phyloP scores from a whole-genome alignment of 2,113 vertebrate species.

The Trematocara macrostoma region DNA sequence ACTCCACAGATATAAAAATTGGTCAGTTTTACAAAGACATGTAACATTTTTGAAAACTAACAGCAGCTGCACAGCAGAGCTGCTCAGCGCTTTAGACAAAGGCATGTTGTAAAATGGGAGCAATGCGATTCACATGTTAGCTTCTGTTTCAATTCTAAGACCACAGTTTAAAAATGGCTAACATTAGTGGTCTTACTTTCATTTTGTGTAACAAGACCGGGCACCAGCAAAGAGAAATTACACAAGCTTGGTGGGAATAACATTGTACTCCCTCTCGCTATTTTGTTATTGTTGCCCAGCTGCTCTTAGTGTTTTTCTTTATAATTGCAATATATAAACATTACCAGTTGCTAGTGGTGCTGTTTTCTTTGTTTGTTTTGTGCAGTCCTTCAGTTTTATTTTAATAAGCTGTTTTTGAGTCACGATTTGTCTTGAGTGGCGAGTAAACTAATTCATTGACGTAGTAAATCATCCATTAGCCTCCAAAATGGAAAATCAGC shows the following conservation, averaged over 20 bases:
- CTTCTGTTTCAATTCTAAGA: not conserved
- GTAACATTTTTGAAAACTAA: not conserved
- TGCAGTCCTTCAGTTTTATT: not conserved
- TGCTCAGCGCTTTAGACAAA: not conserved
- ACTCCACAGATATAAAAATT: not conserved
- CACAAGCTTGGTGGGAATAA: not conserved
- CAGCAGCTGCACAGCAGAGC: not conserved
- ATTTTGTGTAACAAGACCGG: not conserved
- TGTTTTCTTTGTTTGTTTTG: not conserved
- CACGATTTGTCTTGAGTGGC: not conserved
- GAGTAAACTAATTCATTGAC: not conserved
- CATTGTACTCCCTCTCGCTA: not conserved
- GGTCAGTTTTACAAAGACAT: not conserved
- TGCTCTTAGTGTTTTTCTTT: not conserved
- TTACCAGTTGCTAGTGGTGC: not conserved
- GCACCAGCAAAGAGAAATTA: not conserved
- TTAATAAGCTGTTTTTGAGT: not conserved
- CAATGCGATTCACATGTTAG: not conserved
- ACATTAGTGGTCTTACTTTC: not conserved
- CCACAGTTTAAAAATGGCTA: not conserved
- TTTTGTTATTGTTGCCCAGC: not conserved
- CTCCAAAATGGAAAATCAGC: not conserved
- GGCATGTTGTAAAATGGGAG: not conserved
- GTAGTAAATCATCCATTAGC: not conserved
- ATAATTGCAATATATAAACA: not conserved